A percentile compares a stretch with the other conserved stretches of the same genome.
These are phyloP conservation scores for Choreutis nemorana DNA, from an alignment of 2,888 invertebrate genomes.

Conservation along the genomic window DNA sequence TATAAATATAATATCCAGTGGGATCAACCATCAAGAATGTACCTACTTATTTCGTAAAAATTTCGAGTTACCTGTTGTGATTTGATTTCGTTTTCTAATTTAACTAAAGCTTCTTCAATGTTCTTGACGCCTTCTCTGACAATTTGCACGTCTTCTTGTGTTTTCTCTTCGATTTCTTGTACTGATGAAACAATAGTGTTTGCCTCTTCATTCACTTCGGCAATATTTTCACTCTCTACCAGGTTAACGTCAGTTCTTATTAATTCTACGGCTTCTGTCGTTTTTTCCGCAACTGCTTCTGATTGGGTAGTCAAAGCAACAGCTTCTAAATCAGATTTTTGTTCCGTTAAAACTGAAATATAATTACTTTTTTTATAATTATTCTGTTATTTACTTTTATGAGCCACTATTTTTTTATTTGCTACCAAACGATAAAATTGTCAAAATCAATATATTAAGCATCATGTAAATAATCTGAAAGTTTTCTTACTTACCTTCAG, in stretches of 20 bases:
- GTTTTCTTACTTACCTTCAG: conserved; percentile 1
- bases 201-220: conserved; percentile 8
- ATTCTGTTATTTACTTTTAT: not conserved
- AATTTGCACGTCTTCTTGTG: conserved; percentile 13
- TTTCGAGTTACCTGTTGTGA: conserved; percentile 37
- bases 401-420: too few relatives aligned
- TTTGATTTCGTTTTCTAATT: conserved; percentile 34
- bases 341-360: not conserved
- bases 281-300: conserved; percentile 8
- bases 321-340: not conserved
- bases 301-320: too few relatives aligned
- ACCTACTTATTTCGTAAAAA: too few relatives aligned
- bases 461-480: not conserved
- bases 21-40: too few relatives aligned
- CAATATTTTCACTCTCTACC: conserved; percentile 10
- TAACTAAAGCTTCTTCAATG: conserved; percentile 33
- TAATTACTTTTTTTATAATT: too few relatives aligned
- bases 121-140: conserved; percentile 25
- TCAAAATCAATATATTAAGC: not conserved
- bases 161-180: conserved; percentile 11
- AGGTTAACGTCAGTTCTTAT: conserved; percentile 12
- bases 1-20: too few relatives aligned
- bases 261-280: conserved; percentile 9
- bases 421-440: not conserved
- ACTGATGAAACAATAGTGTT: conserved; percentile 5